Evolutionary conservation across 2,888 invertebrate genomes (phyloP).

Genomic region (Acleris emargana): DNA sequence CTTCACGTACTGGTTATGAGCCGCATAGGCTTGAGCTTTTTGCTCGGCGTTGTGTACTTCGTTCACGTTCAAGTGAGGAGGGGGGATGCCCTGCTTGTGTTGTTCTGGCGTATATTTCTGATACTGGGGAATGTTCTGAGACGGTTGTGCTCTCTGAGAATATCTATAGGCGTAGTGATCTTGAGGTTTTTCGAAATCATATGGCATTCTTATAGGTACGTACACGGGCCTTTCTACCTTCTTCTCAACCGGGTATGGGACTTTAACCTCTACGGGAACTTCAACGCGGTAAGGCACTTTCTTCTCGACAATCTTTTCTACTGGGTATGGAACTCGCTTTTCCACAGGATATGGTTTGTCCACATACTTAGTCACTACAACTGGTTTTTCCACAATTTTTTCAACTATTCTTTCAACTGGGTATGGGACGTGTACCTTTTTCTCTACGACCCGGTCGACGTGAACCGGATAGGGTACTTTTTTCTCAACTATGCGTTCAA

Average conservation of each 20-base stretch:
- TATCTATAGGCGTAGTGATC: conserved; percentile 45
- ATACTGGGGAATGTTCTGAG: conserved; percentile 47
- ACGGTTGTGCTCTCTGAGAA: conserved; percentile 36
- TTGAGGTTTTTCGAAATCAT: conserved; percentile 47
- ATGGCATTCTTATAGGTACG: conserved; percentile 50
- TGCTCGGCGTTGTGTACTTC: conserved; percentile 31
- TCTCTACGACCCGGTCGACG: conserved; percentile 76
- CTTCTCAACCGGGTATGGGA: conserved; percentile 73
- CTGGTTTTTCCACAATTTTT: conserved; percentile 84
- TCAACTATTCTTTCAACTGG: conserved; percentile 77
- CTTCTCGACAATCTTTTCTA: conserved; percentile 79
- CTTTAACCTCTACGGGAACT: conserved; percentile 78
- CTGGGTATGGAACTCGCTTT: conserved; percentile 70
- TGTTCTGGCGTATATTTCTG: conserved; percentile 45
- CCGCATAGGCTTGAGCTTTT: conserved; percentile 40
- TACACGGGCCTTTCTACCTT: conserved; percentile 73
- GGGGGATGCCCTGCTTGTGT: conserved; percentile 40
- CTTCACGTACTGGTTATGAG: conserved; percentile 45
- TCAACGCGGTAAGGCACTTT: conserved; percentile 83
- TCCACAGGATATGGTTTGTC: conserved; percentile 79
- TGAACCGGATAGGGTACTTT: conserved; percentile 74
- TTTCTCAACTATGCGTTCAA: conserved; percentile 80
- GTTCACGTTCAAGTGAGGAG: conserved; percentile 33
- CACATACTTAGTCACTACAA: conserved; percentile 72
- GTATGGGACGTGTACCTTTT: conserved; percentile 72